Evolutionary conservation across 2,113 vertebrate species (phyloP).

Genomic region (Gallinago undulata): DNA sequence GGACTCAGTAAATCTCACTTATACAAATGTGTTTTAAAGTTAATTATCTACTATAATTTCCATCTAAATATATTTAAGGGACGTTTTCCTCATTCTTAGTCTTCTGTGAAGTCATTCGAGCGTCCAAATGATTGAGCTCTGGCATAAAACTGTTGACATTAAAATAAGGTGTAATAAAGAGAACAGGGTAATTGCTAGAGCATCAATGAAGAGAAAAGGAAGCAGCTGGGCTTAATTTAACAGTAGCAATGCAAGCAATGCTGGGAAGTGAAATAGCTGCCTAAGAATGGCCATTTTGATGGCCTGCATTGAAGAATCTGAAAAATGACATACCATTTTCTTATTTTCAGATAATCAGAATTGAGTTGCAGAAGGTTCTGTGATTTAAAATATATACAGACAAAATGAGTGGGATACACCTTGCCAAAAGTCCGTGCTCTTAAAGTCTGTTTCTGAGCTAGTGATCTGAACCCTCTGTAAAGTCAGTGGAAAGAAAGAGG

Average conservation of each 20-base stretch:
- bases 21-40: neutral
- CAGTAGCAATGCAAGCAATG: neutral
- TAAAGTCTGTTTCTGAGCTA: neutral
- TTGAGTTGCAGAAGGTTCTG: neutral
- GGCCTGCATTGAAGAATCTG: neutral
- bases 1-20: neutral
- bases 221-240: neutral
- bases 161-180: slow-evolving; percentile 34
- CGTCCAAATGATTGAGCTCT: neutral
- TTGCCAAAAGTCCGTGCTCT: neutral
- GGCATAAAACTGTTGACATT: slow-evolving; percentile 30
- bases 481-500: neutral
- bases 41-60: slow-evolving; percentile 10
- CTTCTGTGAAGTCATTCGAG: neutral
- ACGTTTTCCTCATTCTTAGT: neutral
- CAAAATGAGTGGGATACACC: neutral
- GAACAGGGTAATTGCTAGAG: slow-evolving; percentile 1
- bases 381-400: neutral
- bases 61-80: slow-evolving; percentile 2
- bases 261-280: neutral
- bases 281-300: neutral
- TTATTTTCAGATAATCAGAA: neutral
- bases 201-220: slow-evolving; percentile 21
- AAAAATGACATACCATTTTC: neutral
- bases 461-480: neutral